Percentiles rank a stretch among this genome's conserved stretches.
Conservation (phyloP, 2,113 vertebrate genomes). For the Strix uralensis region DNA sequence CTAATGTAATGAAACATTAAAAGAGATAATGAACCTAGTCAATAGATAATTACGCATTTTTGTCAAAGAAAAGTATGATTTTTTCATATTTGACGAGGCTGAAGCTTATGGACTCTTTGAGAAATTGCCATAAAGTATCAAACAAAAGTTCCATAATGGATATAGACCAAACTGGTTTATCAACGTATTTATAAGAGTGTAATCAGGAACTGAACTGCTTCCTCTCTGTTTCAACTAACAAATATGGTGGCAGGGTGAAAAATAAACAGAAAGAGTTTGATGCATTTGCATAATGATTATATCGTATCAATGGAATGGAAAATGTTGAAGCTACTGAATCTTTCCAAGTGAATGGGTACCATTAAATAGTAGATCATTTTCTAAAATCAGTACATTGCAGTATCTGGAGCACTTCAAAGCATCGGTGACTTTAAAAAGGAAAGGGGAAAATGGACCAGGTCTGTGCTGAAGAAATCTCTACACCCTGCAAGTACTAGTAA, state of each 20-base stretch:
- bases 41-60: constrained; percentile 17
- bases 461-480: not conserved
- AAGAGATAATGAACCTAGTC: constrained; percentile 40
- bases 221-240: not conserved
- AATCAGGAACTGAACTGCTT: not conserved
- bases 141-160: not conserved
- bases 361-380: constrained; percentile 7
- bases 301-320: not conserved
- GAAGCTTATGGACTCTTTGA: not conserved
- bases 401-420: not conserved
- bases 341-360: not conserved
- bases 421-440: not conserved
- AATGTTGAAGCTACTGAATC: not conserved
- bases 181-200: not conserved
- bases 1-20: constrained; percentile 38
- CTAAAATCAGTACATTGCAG: not conserved
- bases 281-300: not conserved
- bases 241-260: not conserved
- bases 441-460: not conserved
- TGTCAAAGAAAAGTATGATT: not conserved
- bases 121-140: not conserved
- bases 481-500: not conserved
- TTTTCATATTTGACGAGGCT: not conserved
- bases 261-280: not conserved
- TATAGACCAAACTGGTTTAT: not conserved